Percentiles rank a stretch among this genome's conserved stretches.
These are phyloP conservation scores for Catocala fraxini DNA, from an alignment of 2,888 invertebrate species.

Conservation along the genomic window DNA sequence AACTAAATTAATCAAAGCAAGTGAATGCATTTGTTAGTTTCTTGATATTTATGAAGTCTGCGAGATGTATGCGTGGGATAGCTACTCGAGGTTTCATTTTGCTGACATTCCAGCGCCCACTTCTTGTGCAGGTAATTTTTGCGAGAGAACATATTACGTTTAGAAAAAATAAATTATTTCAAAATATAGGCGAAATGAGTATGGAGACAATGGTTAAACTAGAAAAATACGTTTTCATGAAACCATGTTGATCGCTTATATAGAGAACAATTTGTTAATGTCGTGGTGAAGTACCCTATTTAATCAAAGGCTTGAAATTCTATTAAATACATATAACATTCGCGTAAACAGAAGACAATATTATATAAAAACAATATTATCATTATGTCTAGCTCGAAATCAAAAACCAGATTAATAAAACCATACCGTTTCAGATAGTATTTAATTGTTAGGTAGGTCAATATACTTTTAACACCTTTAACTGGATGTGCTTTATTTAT, in stretches of 20 bases:
- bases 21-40: slow-evolving; percentile 10
- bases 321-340: too few species aligned
- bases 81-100: slow-evolving; percentile 25
- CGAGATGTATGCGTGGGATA: slow-evolving; percentile 29
- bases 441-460: too few species aligned
- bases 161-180: too few species aligned
- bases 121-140: slow-evolving; percentile 12
- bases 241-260: background rate
- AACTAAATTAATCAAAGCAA: slow-evolving; percentile 14
- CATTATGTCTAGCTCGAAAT: too few species aligned
- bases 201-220: too few species aligned
- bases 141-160: slow-evolving; percentile 9
- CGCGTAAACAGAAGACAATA: too few species aligned
- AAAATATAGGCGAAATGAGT: too few species aligned
- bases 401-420: too few species aligned
- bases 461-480: too few species aligned
- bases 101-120: slow-evolving; percentile 24
- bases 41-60: slow-evolving; percentile 19
- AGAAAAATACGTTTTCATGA: background rate
- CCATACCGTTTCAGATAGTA: too few species aligned
- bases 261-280: slow-evolving; percentile 21
- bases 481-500: slow-evolving; percentile 16
- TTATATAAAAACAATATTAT: too few species aligned
- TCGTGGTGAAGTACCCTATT: slow-evolving; percentile 17
- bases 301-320: slow-evolving; percentile 27